Percentiles rank a stretch among this genome's conserved stretches.
Evolutionary conservation across 2,888 invertebrate species (phyloP).

Genomic region (Lithophane socia): DNA sequence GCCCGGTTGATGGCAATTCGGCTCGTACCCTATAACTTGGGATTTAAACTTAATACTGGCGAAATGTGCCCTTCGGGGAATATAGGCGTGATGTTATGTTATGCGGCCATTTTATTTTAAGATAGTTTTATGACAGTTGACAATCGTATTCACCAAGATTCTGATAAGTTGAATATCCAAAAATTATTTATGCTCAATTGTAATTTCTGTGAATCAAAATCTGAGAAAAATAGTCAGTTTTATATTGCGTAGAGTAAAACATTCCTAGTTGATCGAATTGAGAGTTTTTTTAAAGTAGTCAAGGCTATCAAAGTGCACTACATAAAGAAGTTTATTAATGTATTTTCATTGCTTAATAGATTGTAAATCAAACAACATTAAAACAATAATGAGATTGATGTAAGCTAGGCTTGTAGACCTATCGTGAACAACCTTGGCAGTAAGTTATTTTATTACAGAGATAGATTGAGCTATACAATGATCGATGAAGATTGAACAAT

Average conservation of each 20-base stretch:
- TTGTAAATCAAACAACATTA: constrained; percentile 31
- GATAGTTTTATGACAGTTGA: background rate
- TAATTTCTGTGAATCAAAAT: background rate
- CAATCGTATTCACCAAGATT: background rate
- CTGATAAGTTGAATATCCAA: background rate
- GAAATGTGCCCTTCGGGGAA: background rate
- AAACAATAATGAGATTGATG: constrained; percentile 20
- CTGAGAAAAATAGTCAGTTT: background rate
- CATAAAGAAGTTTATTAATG: background rate
- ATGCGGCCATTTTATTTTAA: background rate
- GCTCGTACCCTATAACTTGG: background rate
- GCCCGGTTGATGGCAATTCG: background rate
- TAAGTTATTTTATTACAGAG: constrained; percentile 25
- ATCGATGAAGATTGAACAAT: constrained; percentile 45
- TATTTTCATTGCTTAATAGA: constrained; percentile 1
- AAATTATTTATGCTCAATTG: background rate
- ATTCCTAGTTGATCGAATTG: background rate
- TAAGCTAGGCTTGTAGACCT: constrained; percentile 7
- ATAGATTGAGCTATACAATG: constrained; percentile 45
- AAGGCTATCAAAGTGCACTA: background rate
- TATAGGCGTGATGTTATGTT: no score
- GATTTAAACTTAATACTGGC: background rate
- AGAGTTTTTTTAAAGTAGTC: background rate
- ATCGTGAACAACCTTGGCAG: constrained; percentile 29
- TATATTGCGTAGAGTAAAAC: background rate